A percentile compares a stretch with the other conserved stretches of the same genome.
phyloP scores from a whole-genome alignment of 2,113 vertebrate species.

The Collichthys lucidus region DNA sequence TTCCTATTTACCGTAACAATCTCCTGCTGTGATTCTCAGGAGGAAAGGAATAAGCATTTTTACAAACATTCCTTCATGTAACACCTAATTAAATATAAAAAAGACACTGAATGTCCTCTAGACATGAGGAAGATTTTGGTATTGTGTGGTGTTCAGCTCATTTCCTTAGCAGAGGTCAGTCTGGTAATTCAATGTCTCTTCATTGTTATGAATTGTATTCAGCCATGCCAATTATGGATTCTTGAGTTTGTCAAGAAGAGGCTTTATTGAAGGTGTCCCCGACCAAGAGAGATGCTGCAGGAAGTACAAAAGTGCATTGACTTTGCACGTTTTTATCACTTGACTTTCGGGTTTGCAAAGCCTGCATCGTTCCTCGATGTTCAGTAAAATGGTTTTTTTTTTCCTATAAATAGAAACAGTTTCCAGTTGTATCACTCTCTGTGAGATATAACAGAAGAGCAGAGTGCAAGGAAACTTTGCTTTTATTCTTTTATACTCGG shows the following conservation, averaged over 20 bases:
- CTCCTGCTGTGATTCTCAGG: neutral
- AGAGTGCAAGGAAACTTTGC: neutral
- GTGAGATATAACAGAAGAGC: neutral
- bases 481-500: neutral
- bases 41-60: too few species aligned
- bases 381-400: neutral
- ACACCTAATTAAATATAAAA: neutral
- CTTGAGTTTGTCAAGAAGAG: slow-evolving; percentile 1
- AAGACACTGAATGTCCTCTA: neutral
- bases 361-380: neutral
- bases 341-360: neutral
- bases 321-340: neutral
- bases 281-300: neutral
- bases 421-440: slow-evolving; percentile 1
- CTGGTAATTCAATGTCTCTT: slow-evolving; percentile 2
- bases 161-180: neutral
- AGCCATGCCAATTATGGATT: neutral
- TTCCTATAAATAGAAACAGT: neutral
- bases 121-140: neutral
- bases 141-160: neutral
- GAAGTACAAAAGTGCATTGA: neutral
- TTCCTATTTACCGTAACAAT: neutral
- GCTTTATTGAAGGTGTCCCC: slow-evolving; percentile 16
- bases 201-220: neutral
- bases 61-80: neutral